Conservation (phyloP, 2,888 invertebrate species). For the Spilarctia lutea region DNA sequence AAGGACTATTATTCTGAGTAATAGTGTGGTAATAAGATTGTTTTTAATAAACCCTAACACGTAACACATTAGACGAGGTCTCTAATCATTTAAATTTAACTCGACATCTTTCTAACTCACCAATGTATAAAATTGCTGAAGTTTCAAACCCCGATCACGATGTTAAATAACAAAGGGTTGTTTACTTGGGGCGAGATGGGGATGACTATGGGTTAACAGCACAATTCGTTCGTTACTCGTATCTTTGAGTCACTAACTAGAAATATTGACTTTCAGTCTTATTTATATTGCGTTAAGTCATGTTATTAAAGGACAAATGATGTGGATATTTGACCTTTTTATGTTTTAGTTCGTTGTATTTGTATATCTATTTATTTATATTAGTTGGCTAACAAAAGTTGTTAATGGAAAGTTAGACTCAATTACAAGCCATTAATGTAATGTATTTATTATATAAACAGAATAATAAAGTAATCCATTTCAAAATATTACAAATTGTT, state of each 20-base stretch:
- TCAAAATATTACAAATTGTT: no score
- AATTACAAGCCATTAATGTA: no score
- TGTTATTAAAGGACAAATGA: background rate
- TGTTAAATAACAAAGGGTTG: conserved; percentile 10
- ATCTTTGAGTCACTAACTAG: background rate
- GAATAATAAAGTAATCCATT: no score
- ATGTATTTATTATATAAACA: no score
- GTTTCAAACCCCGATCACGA: conserved; percentile 13
- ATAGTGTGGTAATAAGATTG: no score
- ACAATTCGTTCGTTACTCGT: background rate
- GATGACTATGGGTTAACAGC: background rate
- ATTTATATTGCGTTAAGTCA: background rate
- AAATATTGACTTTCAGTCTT: background rate
- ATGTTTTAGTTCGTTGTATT: background rate
- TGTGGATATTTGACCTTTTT: background rate
- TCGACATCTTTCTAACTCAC: background rate
- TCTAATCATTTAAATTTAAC: background rate
- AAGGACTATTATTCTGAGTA: no score
- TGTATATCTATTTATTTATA: background rate
- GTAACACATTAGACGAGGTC: no score
- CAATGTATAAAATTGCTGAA: conserved; percentile 3
- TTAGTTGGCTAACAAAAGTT: no score
- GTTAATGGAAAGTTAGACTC: no score
- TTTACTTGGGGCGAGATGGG: background rate
- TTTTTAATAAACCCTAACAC: no score